Evolutionary conservation across 2,113 vertebrate species (phyloP).

Genomic region (Myodes glareolus): DNA sequence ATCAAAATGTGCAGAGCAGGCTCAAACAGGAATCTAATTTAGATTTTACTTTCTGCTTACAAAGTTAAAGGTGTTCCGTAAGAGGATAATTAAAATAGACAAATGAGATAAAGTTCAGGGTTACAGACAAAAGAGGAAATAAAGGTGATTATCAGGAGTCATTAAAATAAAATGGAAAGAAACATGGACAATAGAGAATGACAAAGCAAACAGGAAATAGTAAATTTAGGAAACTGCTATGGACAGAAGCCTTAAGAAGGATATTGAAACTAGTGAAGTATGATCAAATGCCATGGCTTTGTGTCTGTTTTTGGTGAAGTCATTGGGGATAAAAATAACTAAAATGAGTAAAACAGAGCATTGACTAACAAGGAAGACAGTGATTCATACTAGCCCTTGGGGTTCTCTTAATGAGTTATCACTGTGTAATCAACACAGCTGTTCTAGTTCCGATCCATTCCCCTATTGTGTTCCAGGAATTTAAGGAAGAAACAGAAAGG

Average conservation of each 20-base stretch:
- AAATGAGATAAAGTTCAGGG: neutral
- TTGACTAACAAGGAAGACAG: neutral
- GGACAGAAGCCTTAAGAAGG: neutral
- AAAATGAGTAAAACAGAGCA: neutral
- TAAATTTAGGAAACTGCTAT: neutral
- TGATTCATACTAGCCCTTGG: neutral
- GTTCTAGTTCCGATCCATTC: neutral
- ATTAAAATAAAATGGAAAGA: neutral
- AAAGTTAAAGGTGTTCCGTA: neutral
- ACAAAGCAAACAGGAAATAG: neutral
- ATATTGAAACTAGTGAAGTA: neutral
- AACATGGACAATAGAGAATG: neutral
- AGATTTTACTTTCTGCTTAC: neutral
- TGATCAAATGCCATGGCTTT: neutral
- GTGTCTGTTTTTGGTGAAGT: neutral
- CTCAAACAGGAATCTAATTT: neutral
- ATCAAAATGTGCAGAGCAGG: neutral
- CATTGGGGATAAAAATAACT: neutral
- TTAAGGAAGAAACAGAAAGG: neutral
- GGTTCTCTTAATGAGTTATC: neutral
- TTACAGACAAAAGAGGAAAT: neutral
- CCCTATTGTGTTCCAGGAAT: neutral
- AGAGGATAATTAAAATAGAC: neutral
- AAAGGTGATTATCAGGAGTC: neutral
- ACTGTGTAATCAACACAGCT: neutral